These are phyloP conservation scores for Bubalus kerabau DNA, from an alignment of 2,113 vertebrate species.

Conservation along the genomic window DNA sequence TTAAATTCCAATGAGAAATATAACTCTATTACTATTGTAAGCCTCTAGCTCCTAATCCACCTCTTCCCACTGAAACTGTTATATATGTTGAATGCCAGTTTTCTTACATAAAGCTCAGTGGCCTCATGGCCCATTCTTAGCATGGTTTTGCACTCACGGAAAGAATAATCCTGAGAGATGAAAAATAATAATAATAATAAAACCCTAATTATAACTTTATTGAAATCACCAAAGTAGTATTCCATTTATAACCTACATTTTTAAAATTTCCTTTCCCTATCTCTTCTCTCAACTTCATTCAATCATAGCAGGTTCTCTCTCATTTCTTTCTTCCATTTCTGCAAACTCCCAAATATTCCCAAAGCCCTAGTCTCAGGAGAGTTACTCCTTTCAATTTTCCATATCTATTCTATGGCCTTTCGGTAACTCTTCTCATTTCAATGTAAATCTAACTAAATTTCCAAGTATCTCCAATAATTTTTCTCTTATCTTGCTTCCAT, in stretches of 20 bases:
- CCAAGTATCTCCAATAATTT: background rate
- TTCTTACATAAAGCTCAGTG: background rate
- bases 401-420: background rate
- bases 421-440: background rate
- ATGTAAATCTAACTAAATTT: background rate
- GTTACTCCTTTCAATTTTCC: background rate
- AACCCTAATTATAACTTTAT: background rate
- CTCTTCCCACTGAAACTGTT: background rate
- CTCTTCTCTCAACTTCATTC: background rate
- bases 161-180: background rate
- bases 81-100: background rate
- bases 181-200: background rate
- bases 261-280: background rate
- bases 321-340: background rate
- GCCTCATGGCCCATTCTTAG: background rate
- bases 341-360: background rate
- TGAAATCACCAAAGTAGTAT: background rate
- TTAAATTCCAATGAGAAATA: background rate
- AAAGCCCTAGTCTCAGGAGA: background rate
- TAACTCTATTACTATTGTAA: background rate
- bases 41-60: background rate
- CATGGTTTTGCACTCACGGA: background rate
- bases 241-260: background rate
- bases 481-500: background rate
- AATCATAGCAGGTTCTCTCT: background rate